Base-by-base conservation (phyloP, 1,140 invertebrate genomes). In the Trachymyrmex cornetzi region DNA sequence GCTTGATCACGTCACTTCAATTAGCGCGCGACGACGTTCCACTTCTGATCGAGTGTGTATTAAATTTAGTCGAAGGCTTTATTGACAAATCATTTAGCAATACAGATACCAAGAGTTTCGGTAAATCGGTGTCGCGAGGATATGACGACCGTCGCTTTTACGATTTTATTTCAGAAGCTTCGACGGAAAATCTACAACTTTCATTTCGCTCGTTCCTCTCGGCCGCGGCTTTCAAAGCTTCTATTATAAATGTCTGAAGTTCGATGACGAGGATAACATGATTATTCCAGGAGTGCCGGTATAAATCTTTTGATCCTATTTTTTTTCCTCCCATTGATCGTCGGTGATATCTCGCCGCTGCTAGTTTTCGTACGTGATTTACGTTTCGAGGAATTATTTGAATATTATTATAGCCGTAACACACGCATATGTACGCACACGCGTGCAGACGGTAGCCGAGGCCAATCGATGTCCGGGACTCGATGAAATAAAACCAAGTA, bases 401-500 rank as follows among this genome's bases (percentile, higher is more conserved):
- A 67, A 79, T 89, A 89, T 86, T 89, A 89, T 89, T 89, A 87
- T 71, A 87, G 71, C 61, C 16, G 57, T 77, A 53, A n/a, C 82
- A 44, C 38, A 24, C 66, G 44, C 12, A 38, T 3, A 44, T 11
- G 27, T 48, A 69, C 66, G 66, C 66, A 69, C 66, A 69, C 22
- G 66, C 38, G 38, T 69, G 38, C 38, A 2, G n/a, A 63, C 77
- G 61, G 72, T 59, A 87, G 85, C 69, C 89, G 90, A 91, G 87
- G 87, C 79, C 81, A 91, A 90, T 91, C 85, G 87, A 91, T 89
- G 89, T 86, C 81, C 88, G 72, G 79, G 75, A 67, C 44, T 53
- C 86, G 82, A 91, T 88, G 87, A 88, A 91, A 91, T 90, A 87
- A 91, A 87, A 79, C 64, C 61, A 67, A 85, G 82, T 77, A 90